Base-by-base conservation (phyloP, 2,888 invertebrate genomes). In the Noctua comes region DNA sequence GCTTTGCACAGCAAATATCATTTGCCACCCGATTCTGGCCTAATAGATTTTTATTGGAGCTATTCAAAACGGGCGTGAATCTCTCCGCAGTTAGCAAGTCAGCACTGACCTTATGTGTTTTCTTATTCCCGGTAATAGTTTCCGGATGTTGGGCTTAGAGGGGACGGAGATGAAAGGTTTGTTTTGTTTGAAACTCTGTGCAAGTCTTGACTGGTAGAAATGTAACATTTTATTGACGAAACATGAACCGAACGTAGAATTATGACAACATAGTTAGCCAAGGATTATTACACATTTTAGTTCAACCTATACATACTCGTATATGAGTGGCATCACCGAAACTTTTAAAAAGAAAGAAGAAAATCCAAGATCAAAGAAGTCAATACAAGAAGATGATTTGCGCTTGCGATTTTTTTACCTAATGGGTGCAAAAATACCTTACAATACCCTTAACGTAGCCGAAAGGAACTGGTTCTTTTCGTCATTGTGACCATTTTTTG, bases 1-100 rank as follows among this genome's bases (percentile, higher is more conserved):
- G 83, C 88, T 91, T 90, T 88, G 90, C 91, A 91, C 79, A 80
- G 91, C 92, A 94, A 94, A 94, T 92, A 94, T 93, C 91, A 93
- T 94, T 93, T 91, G 91, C 92, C 83, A 86, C 89, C 91, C 90
- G 88, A 91, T 91, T 90, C 89, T 85, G 77, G 80, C 84, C 88
- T 93, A 92, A 93, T 92, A 92, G 91, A 90, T 91, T 93, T 93
- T 92, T 93, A 92, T 92, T 91, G 89, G 78, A 81, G 88, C 87
- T 84, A 90, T 91, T 90, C 87, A 81, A 88, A 86, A 88, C 83
- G 89, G 85, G 85, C 70, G 76, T 76, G 83, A 86, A 74, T 65
- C 85, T 73, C 71, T 76, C 62, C 62, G 71, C 80, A 71, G 84
- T 88, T 79, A 76, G 70, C 79, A 11, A 83, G 46, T 82, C 82